Evolutionary conservation across 2,888 invertebrate species (phyloP).

Genomic region (Doris montereyensis): DNA sequence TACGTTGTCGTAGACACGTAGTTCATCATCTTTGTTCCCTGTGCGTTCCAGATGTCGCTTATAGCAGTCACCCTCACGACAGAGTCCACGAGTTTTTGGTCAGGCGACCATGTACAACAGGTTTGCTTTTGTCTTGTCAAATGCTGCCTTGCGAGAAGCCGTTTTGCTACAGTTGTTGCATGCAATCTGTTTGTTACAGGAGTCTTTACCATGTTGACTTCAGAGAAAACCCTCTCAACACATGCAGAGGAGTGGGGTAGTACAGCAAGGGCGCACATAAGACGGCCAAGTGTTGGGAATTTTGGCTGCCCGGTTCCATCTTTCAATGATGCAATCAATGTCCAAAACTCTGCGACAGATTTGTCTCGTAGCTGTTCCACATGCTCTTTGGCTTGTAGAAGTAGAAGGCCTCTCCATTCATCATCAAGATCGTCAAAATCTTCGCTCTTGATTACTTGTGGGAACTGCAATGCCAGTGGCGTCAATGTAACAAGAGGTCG

Average conservation of each 20-base stretch:
- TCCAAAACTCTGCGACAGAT: conserved; percentile 13
- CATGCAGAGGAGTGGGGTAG: conserved; percentile 10
- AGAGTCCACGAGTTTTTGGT: background rate
- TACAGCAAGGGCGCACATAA: conserved; percentile 6
- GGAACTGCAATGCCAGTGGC: background rate
- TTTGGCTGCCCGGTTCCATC: conserved; percentile 1
- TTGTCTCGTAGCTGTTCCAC: background rate
- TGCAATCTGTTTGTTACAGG: conserved; percentile 7
- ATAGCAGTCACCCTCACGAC: background rate
- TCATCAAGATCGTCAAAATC: background rate
- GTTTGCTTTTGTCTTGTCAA: background rate
- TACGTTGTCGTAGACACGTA: no score
- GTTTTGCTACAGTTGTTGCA: background rate
- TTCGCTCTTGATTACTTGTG: background rate
- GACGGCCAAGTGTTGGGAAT: background rate
- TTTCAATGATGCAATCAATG: background rate
- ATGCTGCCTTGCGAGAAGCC: background rate
- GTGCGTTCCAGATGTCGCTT: background rate
- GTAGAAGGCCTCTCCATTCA: background rate
- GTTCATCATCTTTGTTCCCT: no score
- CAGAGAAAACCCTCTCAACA: conserved; percentile 15
- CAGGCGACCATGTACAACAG: conserved; percentile 1
- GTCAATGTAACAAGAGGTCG: background rate
- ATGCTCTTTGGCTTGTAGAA: background rate
- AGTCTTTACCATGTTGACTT: conserved; percentile 15